These are phyloP conservation scores for Scaptomyza tumidula DNA, from an alignment of 2,888 invertebrate species.

Conservation along the genomic window DNA sequence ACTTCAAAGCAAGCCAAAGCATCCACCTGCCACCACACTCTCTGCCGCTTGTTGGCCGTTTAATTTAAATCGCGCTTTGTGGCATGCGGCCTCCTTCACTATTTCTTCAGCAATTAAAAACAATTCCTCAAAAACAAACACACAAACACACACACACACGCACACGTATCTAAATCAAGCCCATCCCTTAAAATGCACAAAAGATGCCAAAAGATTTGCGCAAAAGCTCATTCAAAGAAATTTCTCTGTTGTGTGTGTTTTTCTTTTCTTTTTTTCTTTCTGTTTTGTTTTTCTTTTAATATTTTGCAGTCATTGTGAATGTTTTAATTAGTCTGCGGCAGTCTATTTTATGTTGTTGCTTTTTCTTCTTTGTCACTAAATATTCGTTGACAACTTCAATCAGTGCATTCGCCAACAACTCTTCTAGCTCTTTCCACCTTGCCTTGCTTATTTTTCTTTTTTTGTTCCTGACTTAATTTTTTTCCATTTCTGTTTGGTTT, in stretches of 20 bases:
- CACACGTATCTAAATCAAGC: constrained; percentile 37
- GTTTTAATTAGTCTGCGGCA: constrained; percentile 75
- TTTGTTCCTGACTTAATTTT: neutral
- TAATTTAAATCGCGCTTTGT: constrained; percentile 73
- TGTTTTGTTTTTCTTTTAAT: constrained; percentile 43
- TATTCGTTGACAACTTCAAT: constrained; percentile 60
- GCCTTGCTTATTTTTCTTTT: no score
- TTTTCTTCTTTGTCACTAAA: constrained; percentile 49
- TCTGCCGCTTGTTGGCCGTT: constrained; percentile 48
- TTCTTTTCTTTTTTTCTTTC: constrained; percentile 3
- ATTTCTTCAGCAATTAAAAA: constrained; percentile 57
- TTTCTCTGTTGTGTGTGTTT: constrained; percentile 3
- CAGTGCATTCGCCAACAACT: constrained; percentile 26
- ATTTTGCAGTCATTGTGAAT: constrained; percentile 68
- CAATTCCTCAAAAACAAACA: constrained; percentile 45
- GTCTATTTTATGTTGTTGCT: neutral
- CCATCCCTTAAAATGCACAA: constrained; percentile 8
- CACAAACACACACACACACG: constrained; percentile 9
- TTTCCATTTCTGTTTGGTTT: neutral
- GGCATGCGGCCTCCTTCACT: constrained; percentile 36
- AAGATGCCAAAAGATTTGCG: constrained; percentile 36
- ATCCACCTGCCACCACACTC: no score
- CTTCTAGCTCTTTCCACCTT: neutral
- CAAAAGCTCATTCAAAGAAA: constrained; percentile 32
- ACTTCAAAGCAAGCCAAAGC: constrained; percentile 50